Base-by-base conservation (phyloP, 1,140 invertebrate genomes). In the Drosophila yakuba region DNA sequence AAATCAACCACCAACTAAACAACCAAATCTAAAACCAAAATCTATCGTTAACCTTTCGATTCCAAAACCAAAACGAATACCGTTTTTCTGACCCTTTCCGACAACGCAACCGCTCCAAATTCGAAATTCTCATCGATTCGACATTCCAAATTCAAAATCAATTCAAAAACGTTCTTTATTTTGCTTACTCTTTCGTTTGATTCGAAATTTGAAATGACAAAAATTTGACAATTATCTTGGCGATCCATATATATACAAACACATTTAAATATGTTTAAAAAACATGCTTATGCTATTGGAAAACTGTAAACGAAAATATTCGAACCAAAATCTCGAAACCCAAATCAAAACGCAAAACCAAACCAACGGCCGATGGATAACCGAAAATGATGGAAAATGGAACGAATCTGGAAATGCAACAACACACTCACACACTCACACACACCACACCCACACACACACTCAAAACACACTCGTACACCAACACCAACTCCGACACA, bases 191-290 rank as follows among this genome's bases (percentile, higher is more conserved):
- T 79, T 73, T 61, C 25, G 48, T 51, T 73, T 6, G 43, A 63
- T 43, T 62, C 60, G 50, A 62, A 50, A 83, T 75, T 78, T 78
- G 41, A 81, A 69, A 76, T 77, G 67, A 88, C 69, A 58, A 80
- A 74, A 90, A 90, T 83, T 86, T 75, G 68, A 79, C 60, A 78
- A 69, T 62, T 83, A 72, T 84, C 83, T 91, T 91, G 90, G 90
- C 90, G 90, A 91, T 91, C 88, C 83, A 91, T 91, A 90, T 91
- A 91, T 82, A 67, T 86, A 71, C 72, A 72, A 71, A 86, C 83
- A 76, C 75, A 71, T 82, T 85, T 32, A 57, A 71, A 66, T 73
- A 76, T 78, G 35, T 78, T 74, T 51, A 51, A 43, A 69, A 76
- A 58, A 35, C 64, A 76, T 83, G 66, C 57, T 61, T 61, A 73